Base-by-base conservation (phyloP, 2,113 vertebrate genomes). In the Chrysemys picta region DNA sequence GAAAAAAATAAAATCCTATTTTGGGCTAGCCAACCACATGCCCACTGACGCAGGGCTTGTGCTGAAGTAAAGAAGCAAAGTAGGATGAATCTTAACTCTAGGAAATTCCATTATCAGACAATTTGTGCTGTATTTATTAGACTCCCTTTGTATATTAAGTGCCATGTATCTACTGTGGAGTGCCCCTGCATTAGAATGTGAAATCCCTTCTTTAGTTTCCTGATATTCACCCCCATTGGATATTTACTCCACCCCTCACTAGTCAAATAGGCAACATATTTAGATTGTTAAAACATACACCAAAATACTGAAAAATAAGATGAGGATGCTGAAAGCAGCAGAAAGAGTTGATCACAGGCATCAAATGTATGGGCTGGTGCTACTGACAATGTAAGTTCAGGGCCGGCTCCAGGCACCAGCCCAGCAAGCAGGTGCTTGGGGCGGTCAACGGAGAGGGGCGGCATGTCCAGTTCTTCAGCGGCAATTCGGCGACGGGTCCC, bases 381-480 rank as follows among this genome's bases (percentile, higher is more conserved):
- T 78, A 45, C 29, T 0, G 1, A 21, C 4, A 0, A 1, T 79
- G 75, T 56, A 72, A 82, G 49, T 16, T 47, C 45, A 45, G 45
- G 45, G 45, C 45, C 45, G 6, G 42, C 42, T 45, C 42, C 42
- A 45, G 42, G 45, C 45, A 45, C 45, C 45, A 45, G 45, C 45
- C 45, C 45, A 45, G 45, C 45, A 45, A 45, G 45, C 45, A 45
- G 45, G 45, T 45, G 45, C 45, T 45, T 45, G 45, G 45, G 45
- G 45, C 45, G 45, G 45, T 6, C 45, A 45, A 45, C 5, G 45
- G 45, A 45, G 45, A 45, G 45, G 45, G 45, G 45, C 45, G 5
- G 45, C 45, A 45, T 45, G 45, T 45, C 45, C 45, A 6, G 45
- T 6, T 45, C 45, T 45, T 45, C 42, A 5, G 42, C 42, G 42